Evolutionary conservation across 37 sponge, comb jelly and placozoan species (phyloP).

Genomic region (Halisarca cf. caerulea): DNA sequence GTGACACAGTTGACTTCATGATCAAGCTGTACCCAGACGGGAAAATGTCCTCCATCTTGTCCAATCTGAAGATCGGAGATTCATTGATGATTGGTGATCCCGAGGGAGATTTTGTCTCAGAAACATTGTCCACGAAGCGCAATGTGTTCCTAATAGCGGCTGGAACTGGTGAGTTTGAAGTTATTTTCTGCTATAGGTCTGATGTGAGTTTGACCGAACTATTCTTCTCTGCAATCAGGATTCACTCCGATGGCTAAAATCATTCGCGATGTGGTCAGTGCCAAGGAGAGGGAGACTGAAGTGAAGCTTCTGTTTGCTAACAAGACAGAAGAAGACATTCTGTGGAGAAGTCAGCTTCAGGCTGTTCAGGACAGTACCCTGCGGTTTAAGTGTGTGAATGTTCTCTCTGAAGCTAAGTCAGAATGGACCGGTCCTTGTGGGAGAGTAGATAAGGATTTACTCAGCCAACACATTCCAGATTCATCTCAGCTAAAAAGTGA

Average conservation of each 20-base stretch:
- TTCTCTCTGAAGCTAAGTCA: constrained; percentile 44
- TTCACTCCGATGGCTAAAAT: constrained; percentile 84
- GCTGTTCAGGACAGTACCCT: not conserved
- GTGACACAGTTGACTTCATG: constrained; percentile 58
- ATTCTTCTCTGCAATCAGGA: too few relatives aligned
- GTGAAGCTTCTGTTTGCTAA: constrained; percentile 78
- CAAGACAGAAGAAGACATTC: constrained; percentile 66
- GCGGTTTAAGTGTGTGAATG: constrained; percentile 60
- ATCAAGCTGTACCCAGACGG: constrained; percentile 84
- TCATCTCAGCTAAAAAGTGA: not conserved
- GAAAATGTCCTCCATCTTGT: constrained; percentile 61
- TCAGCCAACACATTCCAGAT: constrained; percentile 50
- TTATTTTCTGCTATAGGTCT: too few relatives aligned
- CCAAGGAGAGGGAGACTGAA: constrained; percentile 2
- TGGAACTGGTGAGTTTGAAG: constrained; percentile 78
- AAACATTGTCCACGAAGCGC: constrained; percentile 16
- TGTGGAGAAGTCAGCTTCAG: constrained; percentile 62
- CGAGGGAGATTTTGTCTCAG: constrained; percentile 64
- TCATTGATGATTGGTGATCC: constrained; percentile 64
- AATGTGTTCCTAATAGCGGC: constrained; percentile 68
- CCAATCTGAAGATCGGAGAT: constrained; percentile 57
- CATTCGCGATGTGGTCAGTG: constrained; percentile 13
- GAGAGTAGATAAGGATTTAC: constrained; percentile 27
- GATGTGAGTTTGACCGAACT: too few relatives aligned
- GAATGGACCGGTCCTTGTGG: constrained; percentile 61